These are phyloP conservation scores for Philopotamus ludificatus DNA, from an alignment of 1,140 invertebrate genomes.

Conservation along the genomic window DNA sequence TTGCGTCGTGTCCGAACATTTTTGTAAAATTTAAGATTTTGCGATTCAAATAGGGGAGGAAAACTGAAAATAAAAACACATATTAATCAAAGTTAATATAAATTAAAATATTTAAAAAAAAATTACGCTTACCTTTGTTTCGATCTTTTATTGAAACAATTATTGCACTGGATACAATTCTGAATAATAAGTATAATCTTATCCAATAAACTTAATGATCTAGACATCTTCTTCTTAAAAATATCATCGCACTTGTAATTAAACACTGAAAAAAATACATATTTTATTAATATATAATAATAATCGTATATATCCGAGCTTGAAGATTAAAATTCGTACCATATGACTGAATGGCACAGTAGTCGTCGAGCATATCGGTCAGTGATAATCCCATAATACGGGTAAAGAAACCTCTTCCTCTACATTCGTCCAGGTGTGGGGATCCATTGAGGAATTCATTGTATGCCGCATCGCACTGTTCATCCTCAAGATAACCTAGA, in stretches of 20 bases:
- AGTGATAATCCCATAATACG: slow-evolving; percentile 33
- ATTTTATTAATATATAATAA: background rate
- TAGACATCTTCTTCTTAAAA: slow-evolving; percentile 24
- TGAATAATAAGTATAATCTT: slow-evolving; percentile 30
- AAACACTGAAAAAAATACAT: slow-evolving; percentile 27
- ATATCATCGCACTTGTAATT: slow-evolving; percentile 13
- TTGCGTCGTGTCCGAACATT: slow-evolving; percentile 14
- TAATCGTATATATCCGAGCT: background rate
- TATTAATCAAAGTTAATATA: background rate
- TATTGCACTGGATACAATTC: background rate
- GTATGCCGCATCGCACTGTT: slow-evolving; percentile 29
- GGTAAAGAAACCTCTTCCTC: slow-evolving; percentile 34
- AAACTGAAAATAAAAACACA: slow-evolving; percentile 4
- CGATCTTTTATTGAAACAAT: background rate
- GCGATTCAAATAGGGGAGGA: background rate
- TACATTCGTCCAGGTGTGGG: slow-evolving; percentile 34
- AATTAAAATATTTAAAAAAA: background rate
- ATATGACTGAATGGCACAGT: slow-evolving; percentile 29
- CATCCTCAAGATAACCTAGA: slow-evolving; percentile 36
- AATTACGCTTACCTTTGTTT: background rate
- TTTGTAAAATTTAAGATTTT: background rate
- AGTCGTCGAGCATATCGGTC: slow-evolving; percentile 33
- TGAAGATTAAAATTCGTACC: slow-evolving; percentile 15
- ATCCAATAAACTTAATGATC: slow-evolving; percentile 23
- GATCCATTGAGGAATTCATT: slow-evolving; percentile 33